Percentiles rank a stretch among this genome's conserved stretches.
Conservation (phyloP, 1,140 invertebrate genomes). For the Drosophila dunni region DNA sequence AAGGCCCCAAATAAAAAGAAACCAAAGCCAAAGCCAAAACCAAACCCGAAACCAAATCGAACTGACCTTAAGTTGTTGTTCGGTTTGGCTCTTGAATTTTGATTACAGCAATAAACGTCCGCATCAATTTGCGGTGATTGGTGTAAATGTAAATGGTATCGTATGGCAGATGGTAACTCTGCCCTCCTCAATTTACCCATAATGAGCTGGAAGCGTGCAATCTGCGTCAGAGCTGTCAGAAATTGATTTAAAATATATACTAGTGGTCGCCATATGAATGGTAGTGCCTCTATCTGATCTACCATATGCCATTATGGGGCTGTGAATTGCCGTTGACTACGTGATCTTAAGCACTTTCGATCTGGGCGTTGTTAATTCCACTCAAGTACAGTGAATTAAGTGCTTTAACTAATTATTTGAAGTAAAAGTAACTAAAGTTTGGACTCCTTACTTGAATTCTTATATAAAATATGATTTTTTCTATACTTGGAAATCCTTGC, state of each 20-base stretch:
- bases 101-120: constrained; percentile 34
- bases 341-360: constrained; percentile 9
- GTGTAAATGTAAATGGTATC: constrained; percentile 53
- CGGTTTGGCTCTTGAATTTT: constrained; percentile 4
- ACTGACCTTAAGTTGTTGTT: constrained; percentile 70
- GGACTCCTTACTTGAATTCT: no score
- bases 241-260: constrained; percentile 64
- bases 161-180: constrained; percentile 6
- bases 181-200: constrained; percentile 43
- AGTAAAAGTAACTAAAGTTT: no score
- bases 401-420: background rate
- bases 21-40: background rate
- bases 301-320: constrained; percentile 25
- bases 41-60: constrained; percentile 45
- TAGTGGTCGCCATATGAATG: background rate
- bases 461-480: no score
- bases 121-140: constrained; percentile 71
- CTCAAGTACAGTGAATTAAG: background rate
- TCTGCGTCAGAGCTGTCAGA: constrained; percentile 48
- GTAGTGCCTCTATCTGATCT: constrained; percentile 4
- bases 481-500: no score
- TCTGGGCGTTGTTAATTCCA: background rate
- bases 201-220: constrained; percentile 59
- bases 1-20: constrained; percentile 45
- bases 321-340: constrained; percentile 35